Percentiles rank a stretch among this genome's conserved stretches.
Conservation (phyloP, 2,888 invertebrate species). For the Euphydryas editha region DNA sequence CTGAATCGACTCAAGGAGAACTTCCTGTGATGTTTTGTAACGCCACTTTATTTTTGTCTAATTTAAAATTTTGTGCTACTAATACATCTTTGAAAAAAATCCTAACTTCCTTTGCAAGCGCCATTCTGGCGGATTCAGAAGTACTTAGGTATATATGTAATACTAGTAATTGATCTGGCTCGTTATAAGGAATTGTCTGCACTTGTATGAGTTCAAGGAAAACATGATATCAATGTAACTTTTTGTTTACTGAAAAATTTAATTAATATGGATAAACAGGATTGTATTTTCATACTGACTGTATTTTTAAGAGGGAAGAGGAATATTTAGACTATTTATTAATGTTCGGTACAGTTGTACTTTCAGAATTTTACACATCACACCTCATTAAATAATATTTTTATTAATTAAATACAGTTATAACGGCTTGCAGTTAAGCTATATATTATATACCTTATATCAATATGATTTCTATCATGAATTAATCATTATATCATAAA, state of each 20-base stretch:
- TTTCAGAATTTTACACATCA: too few relatives aligned
- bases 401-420: too few relatives aligned
- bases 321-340: too few relatives aligned
- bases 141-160: conserved; percentile 13
- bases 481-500: too few relatives aligned
- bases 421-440: too few relatives aligned
- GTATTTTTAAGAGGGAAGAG: too few relatives aligned
- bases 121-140: conserved; percentile 16
- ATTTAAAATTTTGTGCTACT: neutral
- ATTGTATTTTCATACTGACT: too few relatives aligned
- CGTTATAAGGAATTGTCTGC: conserved; percentile 28
- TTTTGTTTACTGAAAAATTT: neutral
- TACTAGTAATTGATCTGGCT: conserved; percentile 4
- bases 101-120: conserved; percentile 13
- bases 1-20: neutral
- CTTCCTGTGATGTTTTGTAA: conserved; percentile 4
- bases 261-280: too few relatives aligned
- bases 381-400: too few relatives aligned
- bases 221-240: conserved; percentile 5
- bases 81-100: neutral
- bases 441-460: neutral
- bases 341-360: too few relatives aligned
- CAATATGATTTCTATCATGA: too few relatives aligned
- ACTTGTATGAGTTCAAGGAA: conserved; percentile 32
- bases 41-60: neutral